These are phyloP conservation scores for Gopherus flavomarginatus DNA, from an alignment of 2,113 vertebrate species.

Conservation along the genomic window DNA sequence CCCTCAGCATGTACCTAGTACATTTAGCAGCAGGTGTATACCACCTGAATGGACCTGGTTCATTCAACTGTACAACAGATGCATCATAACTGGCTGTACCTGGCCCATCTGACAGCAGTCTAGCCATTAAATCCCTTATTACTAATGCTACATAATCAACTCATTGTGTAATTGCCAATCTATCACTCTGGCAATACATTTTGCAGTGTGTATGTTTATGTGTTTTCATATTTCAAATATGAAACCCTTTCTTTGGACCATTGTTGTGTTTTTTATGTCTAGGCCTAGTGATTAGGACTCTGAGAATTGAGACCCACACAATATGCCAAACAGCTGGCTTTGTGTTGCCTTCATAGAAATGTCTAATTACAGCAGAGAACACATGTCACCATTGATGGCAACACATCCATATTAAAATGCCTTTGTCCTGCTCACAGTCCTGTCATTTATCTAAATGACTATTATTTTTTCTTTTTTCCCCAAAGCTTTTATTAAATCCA, in stretches of 20 bases:
- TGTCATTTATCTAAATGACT: slow-evolving; percentile 74
- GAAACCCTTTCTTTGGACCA: slow-evolving; percentile 29
- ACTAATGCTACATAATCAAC: slow-evolving; percentile 37
- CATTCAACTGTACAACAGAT: slow-evolving; percentile 12
- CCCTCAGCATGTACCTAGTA: neutral
- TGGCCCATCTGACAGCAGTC: slow-evolving; percentile 47
- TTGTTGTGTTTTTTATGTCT: neutral
- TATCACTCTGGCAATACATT: neutral
- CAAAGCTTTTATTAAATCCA: slow-evolving; percentile 69
- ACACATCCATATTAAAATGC: slow-evolving; percentile 69
- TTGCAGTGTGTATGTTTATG: neutral
- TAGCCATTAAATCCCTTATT: slow-evolving; percentile 28
- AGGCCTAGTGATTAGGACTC: neutral
- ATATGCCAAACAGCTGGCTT: slow-evolving; percentile 65
- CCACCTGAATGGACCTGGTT: neutral
- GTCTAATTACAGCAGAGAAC: slow-evolving; percentile 67
- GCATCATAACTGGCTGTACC: slow-evolving; percentile 38
- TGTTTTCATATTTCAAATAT: slow-evolving; percentile 28
- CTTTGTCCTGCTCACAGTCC: slow-evolving; percentile 60
- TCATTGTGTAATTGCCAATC: slow-evolving; percentile 42
- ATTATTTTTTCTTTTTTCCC: slow-evolving; percentile 68
- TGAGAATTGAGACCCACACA: slow-evolving; percentile 32
- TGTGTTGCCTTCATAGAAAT: slow-evolving; percentile 62
- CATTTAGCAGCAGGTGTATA: neutral
- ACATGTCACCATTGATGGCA: slow-evolving; percentile 46